phyloP scores from a whole-genome alignment of 2,113 vertebrate genomes.

The Caranx ignobilis region DNA sequence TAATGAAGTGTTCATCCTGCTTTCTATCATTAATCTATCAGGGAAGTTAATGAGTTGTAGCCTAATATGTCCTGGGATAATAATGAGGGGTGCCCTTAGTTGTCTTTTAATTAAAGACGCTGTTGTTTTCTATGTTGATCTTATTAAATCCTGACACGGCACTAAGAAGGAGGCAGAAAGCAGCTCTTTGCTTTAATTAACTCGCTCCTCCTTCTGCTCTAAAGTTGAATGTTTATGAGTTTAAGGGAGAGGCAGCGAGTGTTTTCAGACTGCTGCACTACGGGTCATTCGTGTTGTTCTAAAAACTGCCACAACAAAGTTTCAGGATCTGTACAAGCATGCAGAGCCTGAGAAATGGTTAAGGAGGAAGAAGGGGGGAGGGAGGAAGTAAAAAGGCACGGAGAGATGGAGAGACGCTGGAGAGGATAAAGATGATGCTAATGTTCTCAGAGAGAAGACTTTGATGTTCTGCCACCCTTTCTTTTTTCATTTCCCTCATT shows the following conservation, averaged over 20 bases:
- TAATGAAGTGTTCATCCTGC: not conserved
- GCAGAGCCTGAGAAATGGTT: not conserved
- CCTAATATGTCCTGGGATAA: not conserved
- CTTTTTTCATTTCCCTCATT: conserved; percentile 27
- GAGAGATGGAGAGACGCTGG: conserved; percentile 16
- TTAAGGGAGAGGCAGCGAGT: not conserved
- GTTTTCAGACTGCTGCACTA: conserved; percentile 24
- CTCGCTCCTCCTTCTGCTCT: conserved; percentile 37
- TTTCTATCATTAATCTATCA: not conserved
- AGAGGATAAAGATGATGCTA: conserved; percentile 46
- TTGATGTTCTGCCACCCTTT: conserved; percentile 47
- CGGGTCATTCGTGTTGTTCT: conserved; percentile 10
- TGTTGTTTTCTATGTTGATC: conserved; percentile 39
- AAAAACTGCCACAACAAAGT: conserved; percentile 15
- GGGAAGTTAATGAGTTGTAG: not conserved
- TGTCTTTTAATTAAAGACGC: conserved; percentile 30
- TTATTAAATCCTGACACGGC: conserved; percentile 31
- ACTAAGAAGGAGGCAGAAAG: conserved; percentile 26
- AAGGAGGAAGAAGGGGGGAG: not conserved
- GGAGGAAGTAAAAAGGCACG: not conserved
- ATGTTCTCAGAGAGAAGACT: conserved; percentile 46
- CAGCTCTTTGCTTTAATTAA: conserved; percentile 64
- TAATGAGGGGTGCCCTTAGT: not conserved
- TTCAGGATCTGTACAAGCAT: not conserved
- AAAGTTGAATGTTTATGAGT: conserved; percentile 25